Evolutionary conservation across 2,797 vertebrate genomes (phyloP).

Genomic region (Steatocranus sp.): DNA sequence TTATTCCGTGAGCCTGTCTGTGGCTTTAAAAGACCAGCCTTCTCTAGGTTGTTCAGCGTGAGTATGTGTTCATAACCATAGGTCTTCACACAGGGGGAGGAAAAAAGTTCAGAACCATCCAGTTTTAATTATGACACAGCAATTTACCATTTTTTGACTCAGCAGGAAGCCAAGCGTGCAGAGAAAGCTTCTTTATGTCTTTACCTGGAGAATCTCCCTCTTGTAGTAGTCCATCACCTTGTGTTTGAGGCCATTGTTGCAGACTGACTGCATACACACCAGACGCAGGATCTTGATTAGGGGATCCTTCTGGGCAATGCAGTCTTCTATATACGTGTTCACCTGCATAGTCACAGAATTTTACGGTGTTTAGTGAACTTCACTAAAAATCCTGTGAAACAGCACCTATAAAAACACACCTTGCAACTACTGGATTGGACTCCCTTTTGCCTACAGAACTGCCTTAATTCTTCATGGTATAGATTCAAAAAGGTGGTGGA

Average conservation of each 20-base stretch:
- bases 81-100: constrained; percentile 72
- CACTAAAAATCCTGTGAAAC: background rate
- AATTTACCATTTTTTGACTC: background rate
- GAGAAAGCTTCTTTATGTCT: background rate
- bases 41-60: constrained; percentile 92
- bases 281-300: constrained; percentile 92
- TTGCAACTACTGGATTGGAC: background rate
- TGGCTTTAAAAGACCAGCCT: constrained; percentile 85
- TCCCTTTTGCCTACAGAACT: background rate
- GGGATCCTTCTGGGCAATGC: constrained; percentile 90
- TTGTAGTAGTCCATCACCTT: constrained; percentile 95
- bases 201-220: constrained; percentile 94
- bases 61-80: constrained; percentile 95
- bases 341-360: constrained; percentile 68
- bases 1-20: constrained; percentile 88
- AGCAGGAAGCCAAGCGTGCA: background rate
- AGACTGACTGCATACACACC: constrained; percentile 93
- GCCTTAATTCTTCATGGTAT: background rate
- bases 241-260: constrained; percentile 95
- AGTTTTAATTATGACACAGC: background rate
- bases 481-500: background rate
- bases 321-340: constrained; percentile 93
- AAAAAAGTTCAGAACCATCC: background rate
- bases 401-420: background rate
- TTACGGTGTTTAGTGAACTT: background rate